A percentile compares a stretch with the other conserved stretches of the same genome.
These are phyloP conservation scores for Mesembrinibis cayennensis DNA, from an alignment of 2,113 vertebrate genomes.

Conservation along the genomic window DNA sequence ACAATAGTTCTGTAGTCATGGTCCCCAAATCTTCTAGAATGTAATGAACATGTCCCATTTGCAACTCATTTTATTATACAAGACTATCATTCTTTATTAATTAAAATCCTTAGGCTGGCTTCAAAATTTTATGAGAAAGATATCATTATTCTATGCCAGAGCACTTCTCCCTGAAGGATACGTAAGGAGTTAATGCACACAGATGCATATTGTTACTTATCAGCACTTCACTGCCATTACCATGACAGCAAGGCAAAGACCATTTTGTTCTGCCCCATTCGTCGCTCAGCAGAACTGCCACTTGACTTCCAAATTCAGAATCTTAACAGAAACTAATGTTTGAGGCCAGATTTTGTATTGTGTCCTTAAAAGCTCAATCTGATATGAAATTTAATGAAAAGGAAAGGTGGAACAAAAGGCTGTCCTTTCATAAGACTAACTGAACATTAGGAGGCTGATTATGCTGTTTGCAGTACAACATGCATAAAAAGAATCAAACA, in stretches of 20 bases:
- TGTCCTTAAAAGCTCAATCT: constrained; percentile 1
- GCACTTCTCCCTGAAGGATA: not conserved
- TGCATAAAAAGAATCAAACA: not conserved
- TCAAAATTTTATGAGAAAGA: not conserved
- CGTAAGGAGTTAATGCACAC: not conserved
- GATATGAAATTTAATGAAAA: constrained; percentile 6
- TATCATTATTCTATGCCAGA: not conserved
- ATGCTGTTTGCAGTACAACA: not conserved
- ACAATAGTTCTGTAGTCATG: not conserved
- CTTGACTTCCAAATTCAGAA: not conserved
- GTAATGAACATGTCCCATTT: not conserved
- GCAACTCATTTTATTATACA: not conserved
- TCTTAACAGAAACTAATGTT: not conserved
- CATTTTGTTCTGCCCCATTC: constrained; percentile 27
- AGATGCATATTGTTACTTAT: constrained; percentile 4
- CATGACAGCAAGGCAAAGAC: constrained; percentile 32
- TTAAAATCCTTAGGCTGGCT: not conserved
- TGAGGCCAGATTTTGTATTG: not conserved
- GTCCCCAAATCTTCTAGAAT: not conserved
- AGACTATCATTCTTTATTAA: not conserved
- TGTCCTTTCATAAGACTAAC: not conserved
- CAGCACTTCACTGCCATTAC: constrained; percentile 43
- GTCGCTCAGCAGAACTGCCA: not conserved
- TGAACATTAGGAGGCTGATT: not conserved
- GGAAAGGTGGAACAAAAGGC: constrained; percentile 6